These are phyloP conservation scores for Cololabis saira DNA, from an alignment of 2,113 vertebrate species.

Conservation along the genomic window DNA sequence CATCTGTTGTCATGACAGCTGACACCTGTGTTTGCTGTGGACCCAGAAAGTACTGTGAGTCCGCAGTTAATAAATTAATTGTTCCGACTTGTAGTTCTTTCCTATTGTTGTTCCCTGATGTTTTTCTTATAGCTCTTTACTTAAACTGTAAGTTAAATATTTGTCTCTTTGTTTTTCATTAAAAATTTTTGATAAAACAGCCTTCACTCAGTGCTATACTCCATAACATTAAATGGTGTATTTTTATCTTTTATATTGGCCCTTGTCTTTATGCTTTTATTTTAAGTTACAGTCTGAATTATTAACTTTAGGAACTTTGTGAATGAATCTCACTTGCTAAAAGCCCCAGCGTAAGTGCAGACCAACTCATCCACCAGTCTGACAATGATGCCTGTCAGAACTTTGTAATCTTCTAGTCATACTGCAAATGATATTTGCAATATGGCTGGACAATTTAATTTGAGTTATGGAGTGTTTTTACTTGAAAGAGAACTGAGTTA, in stretches of 20 bases:
- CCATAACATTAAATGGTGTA: too few relatives aligned
- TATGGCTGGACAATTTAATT: conserved; percentile 48
- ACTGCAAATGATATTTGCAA: conserved; percentile 34
- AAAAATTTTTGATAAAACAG: too few relatives aligned
- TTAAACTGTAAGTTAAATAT: too few relatives aligned
- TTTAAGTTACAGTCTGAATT: conserved; percentile 9
- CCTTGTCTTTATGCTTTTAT: conserved; percentile 13
- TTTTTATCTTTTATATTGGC: conserved; percentile 7
- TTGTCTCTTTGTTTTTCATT: too few relatives aligned
- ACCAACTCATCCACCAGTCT: conserved; percentile 21
- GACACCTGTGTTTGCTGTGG: conserved; percentile 12
- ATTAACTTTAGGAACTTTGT: conserved; percentile 23
- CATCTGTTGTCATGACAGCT: conserved; percentile 22
- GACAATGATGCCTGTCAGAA: conserved; percentile 15
- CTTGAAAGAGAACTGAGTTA: conserved; percentile 68
- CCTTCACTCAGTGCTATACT: too few relatives aligned
- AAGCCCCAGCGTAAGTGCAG: not conserved
- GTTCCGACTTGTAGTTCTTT: not conserved
- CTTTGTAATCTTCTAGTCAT: conserved; percentile 33
- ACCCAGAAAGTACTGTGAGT: not conserved
- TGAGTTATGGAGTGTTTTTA: conserved; percentile 57
- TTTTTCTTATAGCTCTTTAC: not conserved
- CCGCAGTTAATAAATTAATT: conserved; percentile 13
- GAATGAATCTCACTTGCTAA: conserved; percentile 16
- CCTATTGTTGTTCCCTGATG: not conserved